These are phyloP conservation scores for Alethe castanea DNA, from an alignment of 2,113 vertebrate species.

Conservation along the genomic window DNA sequence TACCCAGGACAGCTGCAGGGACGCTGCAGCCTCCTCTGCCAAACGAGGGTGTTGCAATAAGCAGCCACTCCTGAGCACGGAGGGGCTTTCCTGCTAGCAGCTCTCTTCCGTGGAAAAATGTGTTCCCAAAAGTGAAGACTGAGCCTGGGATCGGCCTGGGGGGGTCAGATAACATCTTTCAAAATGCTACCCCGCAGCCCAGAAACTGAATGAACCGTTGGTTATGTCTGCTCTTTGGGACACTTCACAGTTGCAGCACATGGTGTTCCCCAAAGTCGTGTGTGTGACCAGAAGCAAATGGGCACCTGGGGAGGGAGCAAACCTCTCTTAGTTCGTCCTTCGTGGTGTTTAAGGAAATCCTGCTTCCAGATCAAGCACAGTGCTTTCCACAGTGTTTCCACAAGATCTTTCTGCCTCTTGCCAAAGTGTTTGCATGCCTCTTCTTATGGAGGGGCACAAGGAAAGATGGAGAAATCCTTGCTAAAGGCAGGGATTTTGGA, in stretches of 20 bases:
- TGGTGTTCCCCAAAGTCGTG: background rate
- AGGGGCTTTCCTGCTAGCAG: background rate
- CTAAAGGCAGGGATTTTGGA: background rate
- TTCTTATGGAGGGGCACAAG: background rate
- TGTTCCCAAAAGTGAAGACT: background rate
- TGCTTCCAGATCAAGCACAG: background rate
- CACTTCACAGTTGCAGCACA: background rate
- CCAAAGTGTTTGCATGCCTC: background rate
- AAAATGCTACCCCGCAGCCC: background rate
- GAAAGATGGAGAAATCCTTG: background rate
- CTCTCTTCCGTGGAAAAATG: background rate
- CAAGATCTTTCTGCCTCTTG: background rate
- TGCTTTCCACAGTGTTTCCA: background rate
- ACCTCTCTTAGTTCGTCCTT: background rate
- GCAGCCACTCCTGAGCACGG: background rate
- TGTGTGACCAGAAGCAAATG: background rate
- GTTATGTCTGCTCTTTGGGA: background rate
- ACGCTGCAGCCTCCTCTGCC: background rate
- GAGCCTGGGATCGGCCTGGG: background rate
- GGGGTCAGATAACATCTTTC: background rate
- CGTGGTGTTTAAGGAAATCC: background rate
- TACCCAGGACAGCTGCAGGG: constrained; percentile 17
- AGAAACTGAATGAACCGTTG: background rate
- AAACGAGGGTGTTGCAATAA: background rate
- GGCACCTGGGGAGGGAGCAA: background rate